These are phyloP conservation scores for Xiphias gladius DNA, from an alignment of 2,113 vertebrate genomes.

Conservation along the genomic window DNA sequence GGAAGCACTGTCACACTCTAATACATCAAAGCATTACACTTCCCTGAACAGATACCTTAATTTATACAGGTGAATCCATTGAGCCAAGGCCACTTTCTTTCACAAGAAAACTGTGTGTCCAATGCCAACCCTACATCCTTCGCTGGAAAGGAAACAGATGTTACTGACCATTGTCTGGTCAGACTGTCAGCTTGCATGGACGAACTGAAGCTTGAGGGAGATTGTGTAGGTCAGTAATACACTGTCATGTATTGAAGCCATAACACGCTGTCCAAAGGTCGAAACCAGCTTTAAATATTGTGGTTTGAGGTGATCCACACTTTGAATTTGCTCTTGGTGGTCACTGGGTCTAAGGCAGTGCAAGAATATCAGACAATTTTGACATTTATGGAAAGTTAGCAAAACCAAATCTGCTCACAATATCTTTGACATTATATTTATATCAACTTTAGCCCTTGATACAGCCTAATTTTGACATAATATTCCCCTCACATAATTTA, in stretches of 20 bases:
- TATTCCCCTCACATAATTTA: background rate
- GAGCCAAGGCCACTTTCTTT: conserved; percentile 17
- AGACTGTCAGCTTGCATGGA: conserved; percentile 9
- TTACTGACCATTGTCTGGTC: background rate
- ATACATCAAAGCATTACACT: conserved; percentile 45
- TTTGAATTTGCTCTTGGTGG: conserved; percentile 20
- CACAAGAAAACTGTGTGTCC: conserved; percentile 10
- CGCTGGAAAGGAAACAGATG: background rate
- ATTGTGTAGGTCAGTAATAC: conserved; percentile 27
- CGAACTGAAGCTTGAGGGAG: conserved; percentile 13
- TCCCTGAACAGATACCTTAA: conserved; percentile 26
- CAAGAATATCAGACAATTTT: conserved; percentile 12
- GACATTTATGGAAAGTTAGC: conserved; percentile 9
- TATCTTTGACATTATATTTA: background rate
- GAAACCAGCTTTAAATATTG: conserved; percentile 33
- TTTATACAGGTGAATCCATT: conserved; percentile 31
- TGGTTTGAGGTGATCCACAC: background rate
- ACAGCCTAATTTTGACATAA: background rate
- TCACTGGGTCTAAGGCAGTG: background rate
- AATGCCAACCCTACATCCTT: conserved; percentile 18
- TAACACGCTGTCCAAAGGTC: conserved; percentile 33
- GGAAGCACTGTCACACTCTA: conserved; percentile 54
- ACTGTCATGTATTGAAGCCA: conserved; percentile 11
- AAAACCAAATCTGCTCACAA: background rate
- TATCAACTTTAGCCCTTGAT: background rate